These are phyloP conservation scores for Rhineura floridana DNA, from an alignment of 2,113 vertebrate species.

Conservation along the genomic window DNA sequence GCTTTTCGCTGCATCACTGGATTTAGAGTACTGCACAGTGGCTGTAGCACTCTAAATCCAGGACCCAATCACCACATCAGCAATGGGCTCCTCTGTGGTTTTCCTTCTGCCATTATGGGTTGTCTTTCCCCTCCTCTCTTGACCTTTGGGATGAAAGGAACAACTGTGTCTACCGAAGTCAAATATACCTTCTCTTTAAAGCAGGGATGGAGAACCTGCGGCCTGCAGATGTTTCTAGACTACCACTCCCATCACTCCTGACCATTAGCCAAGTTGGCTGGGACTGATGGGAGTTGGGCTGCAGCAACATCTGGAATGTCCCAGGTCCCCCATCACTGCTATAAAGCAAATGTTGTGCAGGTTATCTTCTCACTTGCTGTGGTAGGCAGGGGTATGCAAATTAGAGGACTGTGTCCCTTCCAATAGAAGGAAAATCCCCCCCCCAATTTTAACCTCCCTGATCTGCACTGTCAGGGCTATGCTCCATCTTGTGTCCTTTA, in stretches of 20 bases:
- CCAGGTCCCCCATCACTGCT: too few species aligned
- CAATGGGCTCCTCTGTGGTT: neutral
- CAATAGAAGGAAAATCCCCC: neutral
- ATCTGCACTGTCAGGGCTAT: neutral
- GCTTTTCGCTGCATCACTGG: neutral
- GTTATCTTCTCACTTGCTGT: neutral
- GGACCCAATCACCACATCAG: too few species aligned
- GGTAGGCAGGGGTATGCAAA: neutral
- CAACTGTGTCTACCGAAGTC: neutral
- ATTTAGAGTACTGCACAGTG: too few species aligned
- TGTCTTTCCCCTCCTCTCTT: neutral
- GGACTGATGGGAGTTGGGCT: too few species aligned
- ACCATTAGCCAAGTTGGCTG: neutral
- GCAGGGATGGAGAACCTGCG: too few species aligned
- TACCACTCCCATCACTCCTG: too few species aligned
- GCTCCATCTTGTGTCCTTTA: neutral
- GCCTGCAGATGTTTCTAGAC: too few species aligned
- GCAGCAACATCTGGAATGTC: too few species aligned
- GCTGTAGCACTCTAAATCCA: neutral
- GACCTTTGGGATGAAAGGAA: neutral
- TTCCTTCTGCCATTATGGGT: neutral
- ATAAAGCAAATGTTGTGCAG: neutral
- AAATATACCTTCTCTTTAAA: neutral
- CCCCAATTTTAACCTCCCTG: constrained; percentile 18
- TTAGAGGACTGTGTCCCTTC: neutral